Base-by-base conservation (phyloP, 2,797 vertebrate genomes). In the Hapalemur alaotrensis region DNA sequence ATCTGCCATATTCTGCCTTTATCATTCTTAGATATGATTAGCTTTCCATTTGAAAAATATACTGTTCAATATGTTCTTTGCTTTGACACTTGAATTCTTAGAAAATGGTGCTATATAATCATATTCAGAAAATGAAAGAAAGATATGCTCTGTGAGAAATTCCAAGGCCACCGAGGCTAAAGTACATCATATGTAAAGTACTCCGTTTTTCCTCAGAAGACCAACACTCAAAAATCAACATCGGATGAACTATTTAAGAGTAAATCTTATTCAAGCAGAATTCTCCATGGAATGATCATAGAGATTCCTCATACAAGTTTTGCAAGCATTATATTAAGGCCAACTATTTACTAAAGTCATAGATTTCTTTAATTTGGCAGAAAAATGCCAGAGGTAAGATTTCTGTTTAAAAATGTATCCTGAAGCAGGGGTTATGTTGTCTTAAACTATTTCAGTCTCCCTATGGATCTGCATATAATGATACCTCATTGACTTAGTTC, bases 311-410 rank as follows among this genome's bases (percentile, higher is more conserved):
- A 7, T 20, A 61, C 7, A 72, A 15, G 6, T 57, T 89, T 88
- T 92, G 48, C 46, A 89, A 91, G 23, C 52, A 73, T 76, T 94
- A 28, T 84, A 81, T 76, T 94, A 93, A 93, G 28, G 6, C 4
- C 28, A 94, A 80, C 4, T 82, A 73, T 70, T 91, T 93, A 54
- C 35, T 73, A 79, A 83, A 94, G 41, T 80, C 94, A 63, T 76
- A 61, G 32, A 85, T 93, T 93, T 86, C 46, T 85, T 96, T 89
- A 89, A 93, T 35, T 32, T 95, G 20, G 79, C 46, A 91, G 79
- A 67, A 95, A 73, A 94, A 80, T 86, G 32, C 57, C 52, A 86
- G 67, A 91, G 32, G 69, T 80, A 89, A 94, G 89, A 86, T 70
- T 38, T 89, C 76, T 95, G 41, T 91, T 91, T 83, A 38, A 92